phyloP scores from a whole-genome alignment of 35 echinoderm and acorn worm genomes.

The Patiria miniata region DNA sequence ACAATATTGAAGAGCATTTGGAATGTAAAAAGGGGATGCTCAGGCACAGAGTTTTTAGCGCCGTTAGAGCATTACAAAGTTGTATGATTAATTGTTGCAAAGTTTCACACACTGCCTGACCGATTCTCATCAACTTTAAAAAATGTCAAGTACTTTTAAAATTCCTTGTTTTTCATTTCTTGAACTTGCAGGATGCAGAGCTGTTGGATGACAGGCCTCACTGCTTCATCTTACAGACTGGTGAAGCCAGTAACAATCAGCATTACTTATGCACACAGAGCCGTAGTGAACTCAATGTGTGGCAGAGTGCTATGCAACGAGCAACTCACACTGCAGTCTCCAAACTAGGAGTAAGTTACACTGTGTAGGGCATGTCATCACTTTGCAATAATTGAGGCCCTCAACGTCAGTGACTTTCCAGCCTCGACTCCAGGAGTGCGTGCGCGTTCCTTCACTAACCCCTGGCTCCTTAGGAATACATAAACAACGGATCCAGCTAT shows the following conservation, averaged over 20 bases:
- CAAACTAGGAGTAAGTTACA: constrained; percentile 83
- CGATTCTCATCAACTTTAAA: neutral
- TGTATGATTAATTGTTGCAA: neutral
- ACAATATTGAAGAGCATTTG: no score
- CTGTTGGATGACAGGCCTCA: constrained; percentile 88
- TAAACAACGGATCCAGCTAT: no score
- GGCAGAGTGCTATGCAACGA: constrained; percentile 88
- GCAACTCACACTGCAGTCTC: constrained; percentile 82
- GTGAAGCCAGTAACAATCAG: constrained; percentile 37
- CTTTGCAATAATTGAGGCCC: no score
- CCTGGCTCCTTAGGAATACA: no score
- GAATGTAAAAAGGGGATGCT: no score
- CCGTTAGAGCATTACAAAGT: no score
- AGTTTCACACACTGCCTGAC: neutral
- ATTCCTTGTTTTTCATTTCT: neutral
- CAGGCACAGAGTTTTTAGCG: no score
- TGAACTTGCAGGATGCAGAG: constrained; percentile 70
- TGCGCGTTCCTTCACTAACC: no score
- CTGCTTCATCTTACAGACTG: constrained; percentile 80
- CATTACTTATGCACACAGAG: constrained; percentile 92
- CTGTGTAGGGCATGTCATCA: no score
- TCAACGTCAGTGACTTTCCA: no score
- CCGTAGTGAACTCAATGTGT: constrained; percentile 89
- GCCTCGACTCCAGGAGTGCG: no score
- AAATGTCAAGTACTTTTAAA: no score